Conservation (phyloP, 2,888 invertebrate genomes). For the Agrotis segetum region DNA sequence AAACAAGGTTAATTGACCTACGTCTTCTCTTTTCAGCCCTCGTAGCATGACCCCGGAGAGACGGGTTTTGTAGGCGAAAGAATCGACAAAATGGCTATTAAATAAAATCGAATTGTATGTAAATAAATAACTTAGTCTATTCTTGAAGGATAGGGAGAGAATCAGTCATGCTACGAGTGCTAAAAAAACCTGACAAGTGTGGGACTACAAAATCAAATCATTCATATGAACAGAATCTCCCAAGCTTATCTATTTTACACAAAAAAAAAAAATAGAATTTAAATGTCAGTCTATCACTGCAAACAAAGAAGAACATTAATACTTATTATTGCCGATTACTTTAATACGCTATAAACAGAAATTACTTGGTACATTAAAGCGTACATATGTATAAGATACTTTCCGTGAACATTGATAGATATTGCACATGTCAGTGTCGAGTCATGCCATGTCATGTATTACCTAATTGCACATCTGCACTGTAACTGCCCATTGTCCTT, state of each 20-base stretch:
- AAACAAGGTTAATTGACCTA: neutral
- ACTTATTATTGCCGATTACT: neutral
- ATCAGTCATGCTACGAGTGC: too few species aligned
- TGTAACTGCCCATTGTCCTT: slow-evolving; percentile 55
- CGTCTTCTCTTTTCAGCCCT: too few species aligned
- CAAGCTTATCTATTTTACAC: neutral
- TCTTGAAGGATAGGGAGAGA: too few species aligned
- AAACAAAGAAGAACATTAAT: neutral
- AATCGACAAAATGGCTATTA: too few species aligned
- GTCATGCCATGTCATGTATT: slow-evolving; percentile 41
- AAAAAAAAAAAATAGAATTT: neutral
- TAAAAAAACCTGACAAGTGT: too few species aligned
- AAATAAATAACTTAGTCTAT: too few species aligned
- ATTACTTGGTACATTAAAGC: neutral
- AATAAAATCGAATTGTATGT: too few species aligned
- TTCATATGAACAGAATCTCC: neutral
- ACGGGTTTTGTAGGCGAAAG: too few species aligned
- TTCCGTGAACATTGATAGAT: slow-evolving; percentile 18
- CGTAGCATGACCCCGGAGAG: too few species aligned
- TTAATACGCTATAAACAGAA: neutral
- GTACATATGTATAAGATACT: slow-evolving; percentile 10
- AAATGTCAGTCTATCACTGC: neutral
- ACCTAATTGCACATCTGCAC: slow-evolving; percentile 55
- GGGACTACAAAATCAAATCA: too few species aligned
- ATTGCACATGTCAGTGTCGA: slow-evolving; percentile 23